Evolutionary conservation across 2,113 vertebrate species (phyloP), one percentile per base, ranked within the genome.

Genomic region (Collichthys lucidus): DNA sequence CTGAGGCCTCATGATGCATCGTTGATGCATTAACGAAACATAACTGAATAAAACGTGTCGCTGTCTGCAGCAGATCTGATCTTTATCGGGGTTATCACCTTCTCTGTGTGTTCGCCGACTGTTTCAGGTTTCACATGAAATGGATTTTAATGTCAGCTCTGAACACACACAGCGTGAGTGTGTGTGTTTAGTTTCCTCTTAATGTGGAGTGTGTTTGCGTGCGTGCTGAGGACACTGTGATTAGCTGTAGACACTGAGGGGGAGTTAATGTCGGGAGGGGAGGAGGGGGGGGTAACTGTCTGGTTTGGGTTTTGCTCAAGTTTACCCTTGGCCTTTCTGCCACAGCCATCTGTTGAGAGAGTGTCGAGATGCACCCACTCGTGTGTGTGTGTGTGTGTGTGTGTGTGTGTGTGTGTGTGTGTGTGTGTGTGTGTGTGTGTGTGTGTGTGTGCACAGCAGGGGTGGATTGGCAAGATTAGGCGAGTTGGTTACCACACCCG

Each of bases 391-490:
- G n/a, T n/a, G n/a, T n/a, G n/a, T n/a, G n/a, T n/a, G n/a, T n/a
- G n/a, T n/a, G n/a, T n/a, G n/a, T n/a, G n/a, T n/a, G n/a, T n/a
- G n/a, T n/a, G n/a, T n/a, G n/a, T n/a, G n/a, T n/a, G 77, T 61
- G 61, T 81, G 82, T 77, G 74, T 84, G 84, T 69, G 71, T 80
- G 83, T 82, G 84, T 83, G 79, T 71, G 82, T 65, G 83, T 40
- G 77, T 56, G 75, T 90, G 93, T 92, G 95, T 87, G 66, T 11
- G 93, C 92, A 93, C 95, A 96, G 96, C 91, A 96, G 95, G 95
- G 95, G 96, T 95, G 96, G 96, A 95, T 96, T 94, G 95, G 95
- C 84, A 71, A 91, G 97, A 98, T 97, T 98, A 98, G 93, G 92
- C 85, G 89, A 92, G 92, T 55, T 76, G 74, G 79, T 47, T 66